Evolutionary conservation across 1,140 invertebrate species (phyloP), one percentile per base, ranked within the genome.

Genomic region (Leptinotarsa defecta): DNA sequence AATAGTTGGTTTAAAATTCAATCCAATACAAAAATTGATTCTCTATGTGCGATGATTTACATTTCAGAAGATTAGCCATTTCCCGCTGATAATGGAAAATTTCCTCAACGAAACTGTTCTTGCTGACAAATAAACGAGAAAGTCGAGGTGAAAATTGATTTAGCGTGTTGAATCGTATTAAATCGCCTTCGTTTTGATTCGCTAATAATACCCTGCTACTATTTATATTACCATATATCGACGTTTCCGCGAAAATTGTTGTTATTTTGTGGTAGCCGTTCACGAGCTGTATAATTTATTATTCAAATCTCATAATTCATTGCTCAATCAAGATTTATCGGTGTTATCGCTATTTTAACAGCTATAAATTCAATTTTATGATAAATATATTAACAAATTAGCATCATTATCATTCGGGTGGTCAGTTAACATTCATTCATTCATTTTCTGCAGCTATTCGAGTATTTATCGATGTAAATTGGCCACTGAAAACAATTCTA

Each of bases 201-300:
- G 52, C 15, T 57, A 19, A 57, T 57, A 57, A 57, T 57, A 57
- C 52, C 52, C 52, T 57, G 52, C 52, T n/a, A 13, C 52, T 17
- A 57, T 57, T 57, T 57, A 57, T 17, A n/a, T 57, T 57, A 57
- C 1, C 52, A n/a, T 57, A 17, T 57, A 57, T n/a, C 17, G 17
- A 57, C 17, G n/a, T 57, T 57, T 57, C 52, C 52, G n/a, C 52
- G 52, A 57, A 17, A 57, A 57, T 57, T 57, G 15, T 57, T 57
- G 52, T 57, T 57, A 57, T 57, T 57, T 17, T 57, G 15, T 57
- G 52, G 52, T 57, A 57, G 52, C 34, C 52, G 52, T 57, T 57
- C 52, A 57, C 52, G 52, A 19, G 52, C 52, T 19, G 2, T 43
- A 57, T 57, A 57, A 57, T 57, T 57, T 57, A 57, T 17, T 57